Percentiles rank a stretch among this genome's conserved stretches.
Conservation (phyloP, 2,888 invertebrate species). For the Apotomis betuletana region DNA sequence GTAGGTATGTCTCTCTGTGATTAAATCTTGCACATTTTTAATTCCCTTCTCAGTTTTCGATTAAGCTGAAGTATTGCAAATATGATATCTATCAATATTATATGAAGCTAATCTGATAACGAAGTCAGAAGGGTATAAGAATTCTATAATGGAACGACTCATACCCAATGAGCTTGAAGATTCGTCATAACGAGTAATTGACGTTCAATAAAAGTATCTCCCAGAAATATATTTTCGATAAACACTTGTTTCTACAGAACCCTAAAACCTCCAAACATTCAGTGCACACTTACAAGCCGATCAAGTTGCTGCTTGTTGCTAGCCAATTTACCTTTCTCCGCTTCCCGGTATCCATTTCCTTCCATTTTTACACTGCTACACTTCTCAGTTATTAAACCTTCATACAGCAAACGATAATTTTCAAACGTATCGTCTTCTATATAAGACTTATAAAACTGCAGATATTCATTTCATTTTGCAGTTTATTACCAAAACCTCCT, state of each 20-base stretch:
- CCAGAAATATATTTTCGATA: neutral
- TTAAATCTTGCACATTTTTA: no score
- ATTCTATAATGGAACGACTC: no score
- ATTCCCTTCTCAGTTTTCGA: no score
- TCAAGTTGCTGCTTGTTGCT: conserved; percentile 34
- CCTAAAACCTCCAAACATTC: conserved; percentile 3
- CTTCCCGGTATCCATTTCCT: conserved; percentile 63
- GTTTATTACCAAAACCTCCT: conserved; percentile 11
- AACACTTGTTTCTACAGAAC: neutral
- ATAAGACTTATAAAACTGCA: conserved; percentile 4
- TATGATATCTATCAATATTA: no score
- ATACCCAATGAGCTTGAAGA: no score
- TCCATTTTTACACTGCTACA: conserved; percentile 34
- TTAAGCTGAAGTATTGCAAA: no score
- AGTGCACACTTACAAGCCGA: conserved; percentile 24
- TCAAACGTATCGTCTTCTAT: neutral
- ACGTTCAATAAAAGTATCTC: no score
- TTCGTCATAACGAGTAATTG: no score
- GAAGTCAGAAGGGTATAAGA: no score
- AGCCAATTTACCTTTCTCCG: conserved; percentile 47
- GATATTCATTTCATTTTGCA: conserved; percentile 9
- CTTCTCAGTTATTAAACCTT: conserved; percentile 21
- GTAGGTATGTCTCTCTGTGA: no score
- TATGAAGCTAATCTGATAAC: no score
- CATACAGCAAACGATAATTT: neutral